Base-by-base conservation (phyloP, 2,797 vertebrate species). In the Zenarchopterus dispar region DNA sequence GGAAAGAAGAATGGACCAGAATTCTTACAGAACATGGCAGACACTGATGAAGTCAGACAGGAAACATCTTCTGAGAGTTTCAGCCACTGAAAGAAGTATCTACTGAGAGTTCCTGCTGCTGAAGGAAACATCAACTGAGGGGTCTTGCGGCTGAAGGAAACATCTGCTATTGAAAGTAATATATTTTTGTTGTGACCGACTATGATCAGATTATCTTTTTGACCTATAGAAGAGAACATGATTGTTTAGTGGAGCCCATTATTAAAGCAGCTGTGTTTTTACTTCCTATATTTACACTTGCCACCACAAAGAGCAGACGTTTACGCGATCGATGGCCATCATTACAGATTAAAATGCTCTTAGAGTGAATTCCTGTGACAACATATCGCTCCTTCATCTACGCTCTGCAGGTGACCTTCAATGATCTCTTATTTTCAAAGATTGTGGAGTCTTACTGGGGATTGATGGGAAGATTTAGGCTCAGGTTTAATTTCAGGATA, bases 341-440 rank as follows among this genome's bases (percentile, higher is more conserved):
- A 69, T 64, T 64, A 62, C 57, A 66, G 75, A 78, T 78, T 82
- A 75, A 11, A 45, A 68, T 24, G 56, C 70, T 73, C 39, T 80
- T 62, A 66, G 43, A 64, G 55, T 62, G 44, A 56, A 70, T 75
- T 70, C 73, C 46, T 55, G 42, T 56, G 71, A 68, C 82, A 54
- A 51, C 70, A 73, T 21, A 54, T 45, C 6, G 39, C 47, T 49
- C 66, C 78, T 73, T 87, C 75, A 84, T 84, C 72, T 61, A 0
- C 22, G 48, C 56, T 77, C 62, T 70, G 70, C 57, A n/a, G 60
- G 57, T 81, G 52, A 66, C 49, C 55, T 75, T 56, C 75, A 51
- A 81, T 63, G 58, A 73, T 65, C 45, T 70, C 68, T 73, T 71
- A 67, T 78, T 73, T 79, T 79, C 42, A 68, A 39, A 62, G 71